phyloP scores from a whole-genome alignment of 2,113 vertebrate species.

The Galemys pyrenaicus region DNA sequence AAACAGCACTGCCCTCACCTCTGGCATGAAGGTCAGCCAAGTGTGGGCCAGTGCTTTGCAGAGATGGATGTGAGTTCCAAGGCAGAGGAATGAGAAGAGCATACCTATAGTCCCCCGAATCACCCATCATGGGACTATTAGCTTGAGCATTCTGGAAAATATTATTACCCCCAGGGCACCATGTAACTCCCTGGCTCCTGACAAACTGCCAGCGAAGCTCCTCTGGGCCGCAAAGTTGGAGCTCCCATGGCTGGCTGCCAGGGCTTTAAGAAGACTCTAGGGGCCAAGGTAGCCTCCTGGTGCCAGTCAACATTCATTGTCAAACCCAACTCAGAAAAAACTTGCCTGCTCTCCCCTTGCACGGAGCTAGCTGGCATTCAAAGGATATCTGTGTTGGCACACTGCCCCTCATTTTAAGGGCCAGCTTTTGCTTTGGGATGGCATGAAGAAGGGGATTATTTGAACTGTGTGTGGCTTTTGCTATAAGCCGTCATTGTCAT shows the following conservation, averaged over 20 bases:
- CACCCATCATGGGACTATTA: slow-evolving; percentile 74
- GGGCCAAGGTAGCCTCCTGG: slow-evolving; percentile 72
- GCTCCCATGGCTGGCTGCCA: slow-evolving; percentile 74
- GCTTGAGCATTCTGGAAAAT: slow-evolving; percentile 77
- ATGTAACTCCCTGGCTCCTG: slow-evolving; percentile 72
- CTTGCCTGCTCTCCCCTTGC: not conserved
- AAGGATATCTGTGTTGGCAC: slow-evolving; percentile 15
- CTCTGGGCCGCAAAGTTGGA: slow-evolving; percentile 63
- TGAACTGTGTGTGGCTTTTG: slow-evolving; percentile 62
- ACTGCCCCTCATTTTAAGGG: slow-evolving; percentile 1
- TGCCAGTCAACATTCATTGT: slow-evolving; percentile 68
- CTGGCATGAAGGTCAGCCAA: not conserved
- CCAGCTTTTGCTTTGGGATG: slow-evolving; percentile 52
- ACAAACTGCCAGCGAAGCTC: slow-evolving; percentile 71
- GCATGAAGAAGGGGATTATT: slow-evolving; percentile 72
- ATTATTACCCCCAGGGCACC: slow-evolving; percentile 77
- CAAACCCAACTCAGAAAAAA: slow-evolving; percentile 53
- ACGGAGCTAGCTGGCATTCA: slow-evolving; percentile 51
- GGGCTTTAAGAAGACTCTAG: slow-evolving; percentile 74
- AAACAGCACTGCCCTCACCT: not conserved
- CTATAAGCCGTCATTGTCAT: slow-evolving; percentile 61
- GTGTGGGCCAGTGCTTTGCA: not conserved
- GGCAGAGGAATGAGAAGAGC: not conserved
- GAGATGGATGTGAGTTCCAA: not conserved
- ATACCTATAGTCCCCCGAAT: slow-evolving; percentile 44